Conservation (phyloP, 2,888 invertebrate species). For the Erebia epiphron region DNA sequence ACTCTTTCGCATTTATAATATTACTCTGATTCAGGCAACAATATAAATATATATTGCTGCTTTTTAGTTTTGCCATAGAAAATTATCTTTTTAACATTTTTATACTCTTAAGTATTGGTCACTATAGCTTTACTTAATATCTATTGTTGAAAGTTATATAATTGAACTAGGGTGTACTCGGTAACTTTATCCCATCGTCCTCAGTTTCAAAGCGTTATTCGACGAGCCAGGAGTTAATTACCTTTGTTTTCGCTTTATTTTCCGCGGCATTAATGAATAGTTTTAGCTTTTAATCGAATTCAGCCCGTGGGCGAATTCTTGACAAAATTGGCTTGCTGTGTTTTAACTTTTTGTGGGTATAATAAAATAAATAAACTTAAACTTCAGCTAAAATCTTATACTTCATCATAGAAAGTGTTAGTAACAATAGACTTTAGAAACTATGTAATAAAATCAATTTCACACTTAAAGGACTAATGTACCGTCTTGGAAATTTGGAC, state of each 20-base stretch:
- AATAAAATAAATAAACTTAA: background rate
- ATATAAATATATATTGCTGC: no score
- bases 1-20: no score
- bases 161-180: background rate
- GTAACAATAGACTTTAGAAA: no score
- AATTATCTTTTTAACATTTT: no score
- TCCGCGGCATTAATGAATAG: constrained; percentile 16
- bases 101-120: no score
- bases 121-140: background rate
- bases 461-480: no score
- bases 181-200: constrained; percentile 20
- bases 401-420: no score
- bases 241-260: constrained; percentile 22
- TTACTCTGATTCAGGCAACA: no score
- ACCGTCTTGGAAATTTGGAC: no score
- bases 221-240: constrained; percentile 17
- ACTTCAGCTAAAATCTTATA: no score
- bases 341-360: background rate
- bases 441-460: no score
- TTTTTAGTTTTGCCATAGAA: no score
- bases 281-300: constrained; percentile 18
- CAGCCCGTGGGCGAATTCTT: background rate
- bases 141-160: background rate
- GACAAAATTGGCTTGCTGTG: background rate
- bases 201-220: constrained; percentile 7